These are phyloP conservation scores for Zaprionus kolodkinae DNA, from an alignment of 1,140 invertebrate genomes.

Conservation along the genomic window DNA sequence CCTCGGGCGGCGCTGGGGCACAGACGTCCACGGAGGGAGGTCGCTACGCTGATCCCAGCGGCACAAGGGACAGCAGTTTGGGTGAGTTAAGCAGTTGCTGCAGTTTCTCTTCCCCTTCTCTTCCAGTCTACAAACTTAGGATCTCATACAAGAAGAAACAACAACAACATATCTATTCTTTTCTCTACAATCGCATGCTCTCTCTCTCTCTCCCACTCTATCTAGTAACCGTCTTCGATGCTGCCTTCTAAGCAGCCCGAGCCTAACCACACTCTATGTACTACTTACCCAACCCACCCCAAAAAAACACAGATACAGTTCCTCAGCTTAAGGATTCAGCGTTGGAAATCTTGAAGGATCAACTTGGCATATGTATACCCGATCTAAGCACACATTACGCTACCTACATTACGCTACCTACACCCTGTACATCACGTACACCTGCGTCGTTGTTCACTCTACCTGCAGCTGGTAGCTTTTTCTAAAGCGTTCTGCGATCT, in stretches of 20 bases:
- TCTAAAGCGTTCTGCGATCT: not conserved
- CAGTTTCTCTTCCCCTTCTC: not conserved
- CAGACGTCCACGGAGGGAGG: constrained; percentile 50
- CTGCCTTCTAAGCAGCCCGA: constrained; percentile 58
- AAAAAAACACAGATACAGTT: constrained; percentile 45
- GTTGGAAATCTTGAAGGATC: no score
- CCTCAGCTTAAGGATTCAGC: constrained; percentile 33
- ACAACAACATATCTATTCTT: constrained; percentile 41
- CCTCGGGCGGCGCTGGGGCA: constrained; percentile 19
- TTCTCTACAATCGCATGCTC: constrained; percentile 29
- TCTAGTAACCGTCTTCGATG: constrained; percentile 69
- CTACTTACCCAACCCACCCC: constrained; percentile 22
- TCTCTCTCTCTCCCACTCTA: not conserved
- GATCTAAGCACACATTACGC: not conserved
- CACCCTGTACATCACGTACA: not conserved
- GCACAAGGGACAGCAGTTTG: constrained; percentile 81
- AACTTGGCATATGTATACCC: constrained; percentile 15
- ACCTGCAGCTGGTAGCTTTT: constrained; percentile 1
- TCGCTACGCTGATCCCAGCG: constrained; percentile 60
- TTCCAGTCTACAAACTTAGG: not conserved
- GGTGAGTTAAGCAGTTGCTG: constrained; percentile 53
- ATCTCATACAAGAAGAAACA: constrained; percentile 29
- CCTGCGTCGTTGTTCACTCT: constrained; percentile 6
- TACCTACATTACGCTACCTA: not conserved
- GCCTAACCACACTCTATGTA: constrained; percentile 34